phyloP scores from a whole-genome alignment of 2,113 vertebrate species.

The Epinephelus cyanopodus region DNA sequence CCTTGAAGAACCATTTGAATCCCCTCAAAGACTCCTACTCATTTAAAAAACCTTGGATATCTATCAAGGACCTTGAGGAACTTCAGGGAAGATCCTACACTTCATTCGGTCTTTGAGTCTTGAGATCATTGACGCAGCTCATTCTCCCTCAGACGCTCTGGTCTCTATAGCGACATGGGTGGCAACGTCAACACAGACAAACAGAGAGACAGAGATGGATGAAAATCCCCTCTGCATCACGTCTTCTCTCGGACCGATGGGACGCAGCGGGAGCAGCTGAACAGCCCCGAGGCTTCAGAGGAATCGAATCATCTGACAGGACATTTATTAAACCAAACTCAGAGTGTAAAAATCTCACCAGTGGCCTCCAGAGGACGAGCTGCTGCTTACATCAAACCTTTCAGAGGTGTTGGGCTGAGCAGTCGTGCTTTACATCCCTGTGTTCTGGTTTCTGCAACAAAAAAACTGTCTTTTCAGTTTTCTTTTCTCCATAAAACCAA shows the following conservation, averaged over 20 bases:
- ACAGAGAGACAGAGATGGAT: conserved; percentile 41
- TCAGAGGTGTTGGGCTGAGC: neutral
- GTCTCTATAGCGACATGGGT: conserved; percentile 35
- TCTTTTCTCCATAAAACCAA: too few relatives aligned
- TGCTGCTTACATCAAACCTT: neutral
- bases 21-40: neutral
- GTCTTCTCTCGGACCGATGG: conserved; percentile 1
- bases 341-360: neutral
- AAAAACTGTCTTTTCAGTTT: too few relatives aligned
- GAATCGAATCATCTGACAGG: neutral
- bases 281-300: neutral
- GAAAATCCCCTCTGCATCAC: conserved; percentile 15
- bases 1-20: neutral
- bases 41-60: neutral
- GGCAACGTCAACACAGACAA: conserved; percentile 40
- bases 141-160: neutral
- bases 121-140: conserved; percentile 18
- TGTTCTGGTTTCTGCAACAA: neutral
- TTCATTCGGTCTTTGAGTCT: neutral
- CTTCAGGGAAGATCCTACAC: neutral
- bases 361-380: conserved; percentile 1
- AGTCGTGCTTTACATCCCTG: neutral
- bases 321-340: neutral
- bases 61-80: neutral
- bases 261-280: conserved; percentile 16